Base-by-base conservation (phyloP, 2,797 vertebrate species). In the Tapirus indicus region DNA sequence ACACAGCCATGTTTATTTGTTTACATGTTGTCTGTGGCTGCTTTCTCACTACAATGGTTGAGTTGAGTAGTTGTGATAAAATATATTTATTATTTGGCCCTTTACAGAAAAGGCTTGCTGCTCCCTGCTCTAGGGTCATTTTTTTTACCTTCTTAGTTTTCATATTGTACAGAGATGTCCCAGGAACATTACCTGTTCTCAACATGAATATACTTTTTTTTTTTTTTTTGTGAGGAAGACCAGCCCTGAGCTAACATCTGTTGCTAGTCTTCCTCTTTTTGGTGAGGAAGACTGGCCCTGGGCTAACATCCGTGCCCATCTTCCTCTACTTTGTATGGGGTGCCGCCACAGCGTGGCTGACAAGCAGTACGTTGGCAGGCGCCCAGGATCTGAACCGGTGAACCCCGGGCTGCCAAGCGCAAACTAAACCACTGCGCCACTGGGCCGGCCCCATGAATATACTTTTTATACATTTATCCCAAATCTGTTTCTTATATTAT, bases 101-200 rank as follows among this genome's bases (percentile, higher is more conserved):
- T 71, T 82, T 32, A 54, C 9, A 23, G 35, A 35, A 88, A 80
- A 85, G 77, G 27, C 38, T 82, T 82, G 29, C 35, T 68, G 14
- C 78, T n/a, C 32, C 9, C 8, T 66, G n/a, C 5, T 21, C 1
- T 41, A 44, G n/a, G 38, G 17, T 87, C 27, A 8, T 21, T 52
- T 52, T 47, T 89, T 92, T 38, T 78, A 29, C 41, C 56, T 69
- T 72, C 62, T 68, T 56, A 58, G 66, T 56, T 91, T 95, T 95
- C 92, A 23, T 94, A 49, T 58, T 90, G 17, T 88, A 47, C 29
- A 80, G 66, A 79, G 29, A 82, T 56, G 56, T 92, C 62, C 41
- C 20, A 47, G 56, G 56, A 72, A 83, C 60, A 5, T 72, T 78
- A 78, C n/a, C 25, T 78, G 35, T 41, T 90, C 60, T 94, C 38